A percentile compares a stretch with the other conserved stretches of the same genome.
These are phyloP conservation scores for Toxotes jaculatrix DNA, from an alignment of 2,113 vertebrate species.

Conservation along the genomic window DNA sequence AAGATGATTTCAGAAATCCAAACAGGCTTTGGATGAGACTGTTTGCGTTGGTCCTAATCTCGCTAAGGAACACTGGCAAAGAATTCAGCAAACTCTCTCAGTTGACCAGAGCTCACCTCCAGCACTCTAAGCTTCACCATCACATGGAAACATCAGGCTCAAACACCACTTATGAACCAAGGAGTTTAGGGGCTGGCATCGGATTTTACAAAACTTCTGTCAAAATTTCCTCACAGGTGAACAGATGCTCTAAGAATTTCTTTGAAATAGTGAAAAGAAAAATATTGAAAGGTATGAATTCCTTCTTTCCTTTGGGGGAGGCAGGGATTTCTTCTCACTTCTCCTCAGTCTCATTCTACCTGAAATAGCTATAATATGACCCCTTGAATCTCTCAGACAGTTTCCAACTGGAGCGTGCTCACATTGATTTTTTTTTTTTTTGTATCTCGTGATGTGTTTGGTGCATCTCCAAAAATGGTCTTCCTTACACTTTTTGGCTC, in stretches of 20 bases:
- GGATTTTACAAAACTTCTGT: background rate
- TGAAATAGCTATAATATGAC: background rate
- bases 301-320: background rate
- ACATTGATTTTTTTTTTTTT: background rate
- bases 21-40: background rate
- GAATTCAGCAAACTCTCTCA: background rate
- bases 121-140: background rate
- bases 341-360: background rate
- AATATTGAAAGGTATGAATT: background rate
- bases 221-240: background rate
- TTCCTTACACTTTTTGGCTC: conserved; percentile 2
- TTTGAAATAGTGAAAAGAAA: background rate
- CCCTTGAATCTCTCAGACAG: background rate
- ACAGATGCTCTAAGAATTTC: background rate
- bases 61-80: background rate
- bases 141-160: conserved; percentile 16
- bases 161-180: background rate
- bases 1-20: conserved; percentile 8
- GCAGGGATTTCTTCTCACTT: background rate
- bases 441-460: conserved; percentile 2
- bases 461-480: conserved; percentile 14
- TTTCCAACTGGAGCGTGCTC: background rate
- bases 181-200: background rate
- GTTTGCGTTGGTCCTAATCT: background rate
- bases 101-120: conserved; percentile 26